phyloP scores from a whole-genome alignment of 2,797 vertebrate genomes.

The Cynodonichthys magdalenae region DNA sequence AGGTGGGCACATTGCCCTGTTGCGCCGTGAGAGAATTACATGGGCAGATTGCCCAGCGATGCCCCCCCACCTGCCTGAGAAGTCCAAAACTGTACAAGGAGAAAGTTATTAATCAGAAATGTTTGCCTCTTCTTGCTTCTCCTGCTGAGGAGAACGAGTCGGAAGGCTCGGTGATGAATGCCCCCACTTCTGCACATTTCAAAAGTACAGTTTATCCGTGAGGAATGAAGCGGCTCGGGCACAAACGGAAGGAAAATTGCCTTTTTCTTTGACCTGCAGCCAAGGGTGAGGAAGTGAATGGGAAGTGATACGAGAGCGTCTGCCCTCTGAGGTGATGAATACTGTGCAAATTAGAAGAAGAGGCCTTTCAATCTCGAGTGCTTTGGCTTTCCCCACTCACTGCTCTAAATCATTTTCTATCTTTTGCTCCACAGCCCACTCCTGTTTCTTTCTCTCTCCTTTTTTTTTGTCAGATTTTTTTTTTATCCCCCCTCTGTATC shows the following conservation, averaged over 20 bases:
- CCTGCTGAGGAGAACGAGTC: slow-evolving; percentile 35
- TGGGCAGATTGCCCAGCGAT: slow-evolving; percentile 54
- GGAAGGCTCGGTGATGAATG: slow-evolving; percentile 71
- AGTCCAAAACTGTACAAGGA: slow-evolving; percentile 67
- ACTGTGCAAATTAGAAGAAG: slow-evolving; percentile 66
- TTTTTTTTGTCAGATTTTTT: slow-evolving; percentile 24
- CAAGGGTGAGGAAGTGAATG: slow-evolving; percentile 69
- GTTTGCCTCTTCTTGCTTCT: slow-evolving; percentile 52
- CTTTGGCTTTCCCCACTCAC: slow-evolving; percentile 38
- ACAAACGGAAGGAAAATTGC: slow-evolving; percentile 70
- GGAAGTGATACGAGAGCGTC: slow-evolving; percentile 66
- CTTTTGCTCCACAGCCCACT: slow-evolving; percentile 44
- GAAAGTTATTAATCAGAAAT: slow-evolving; percentile 72
- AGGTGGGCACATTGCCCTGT: slow-evolving; percentile 62
- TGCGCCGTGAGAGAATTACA: slow-evolving; percentile 68
- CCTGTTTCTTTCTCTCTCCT: slow-evolving; percentile 23
- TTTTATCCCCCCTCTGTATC: slow-evolving; percentile 18
- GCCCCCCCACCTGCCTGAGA: slow-evolving; percentile 54
- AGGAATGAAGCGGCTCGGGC: slow-evolving; percentile 67
- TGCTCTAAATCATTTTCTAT: slow-evolving; percentile 60
- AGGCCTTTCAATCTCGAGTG: slow-evolving; percentile 64
- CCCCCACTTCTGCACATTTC: slow-evolving; percentile 65
- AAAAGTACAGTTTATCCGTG: slow-evolving; percentile 79
- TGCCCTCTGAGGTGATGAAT: slow-evolving; percentile 72
- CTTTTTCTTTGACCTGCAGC: slow-evolving; percentile 74